Conservation (phyloP, 2,888 invertebrate species). For the Candidula unifasciata region DNA sequence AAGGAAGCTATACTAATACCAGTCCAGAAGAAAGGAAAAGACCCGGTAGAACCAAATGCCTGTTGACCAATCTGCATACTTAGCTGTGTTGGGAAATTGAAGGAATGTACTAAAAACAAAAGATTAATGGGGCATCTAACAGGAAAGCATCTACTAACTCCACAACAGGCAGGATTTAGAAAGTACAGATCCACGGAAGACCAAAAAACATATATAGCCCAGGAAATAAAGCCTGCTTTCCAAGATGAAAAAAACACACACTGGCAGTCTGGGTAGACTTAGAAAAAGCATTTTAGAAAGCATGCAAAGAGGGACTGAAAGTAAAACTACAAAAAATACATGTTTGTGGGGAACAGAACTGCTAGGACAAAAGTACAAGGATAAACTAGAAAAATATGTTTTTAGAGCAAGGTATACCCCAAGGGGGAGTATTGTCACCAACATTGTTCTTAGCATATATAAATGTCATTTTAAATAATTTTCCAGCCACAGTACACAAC, state of each 20-base stretch:
- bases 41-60: background rate
- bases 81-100: background rate
- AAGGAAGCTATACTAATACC: background rate
- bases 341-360: background rate
- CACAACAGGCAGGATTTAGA: background rate
- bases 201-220: background rate
- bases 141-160: background rate
- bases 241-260: background rate
- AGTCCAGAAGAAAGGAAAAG: background rate
- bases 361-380: background rate
- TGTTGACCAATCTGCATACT: background rate
- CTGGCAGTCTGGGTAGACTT: background rate
- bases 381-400: background rate
- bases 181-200: too few relatives aligned
- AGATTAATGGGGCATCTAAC: background rate
- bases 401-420: background rate
- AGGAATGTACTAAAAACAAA: background rate
- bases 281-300: slow-evolving; percentile 3
- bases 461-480: background rate
- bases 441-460: background rate
- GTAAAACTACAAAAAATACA: background rate
- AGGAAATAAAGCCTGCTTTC: background rate
- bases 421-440: background rate
- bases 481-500: background rate
- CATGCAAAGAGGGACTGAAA: background rate